Evolutionary conservation across 2,113 vertebrate genomes (phyloP).

Genomic region (crab-eating macaque (Macaca fascicularis)): T2T-MFA8v1.1 NC_088376.1:197346501-197347000

Average conservation of each 20-base stretch:
- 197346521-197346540: background rate
- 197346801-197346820: background rate
- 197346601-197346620: background rate
- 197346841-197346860: background rate
- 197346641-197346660: background rate
- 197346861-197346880: background rate
- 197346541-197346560: background rate
- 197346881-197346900: background rate
- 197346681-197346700: background rate
- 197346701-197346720: background rate
- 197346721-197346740: background rate
- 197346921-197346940: background rate
- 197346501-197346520: background rate
- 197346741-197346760: background rate
- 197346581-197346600: background rate
- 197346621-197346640: background rate
- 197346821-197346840: background rate
- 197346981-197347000: background rate
- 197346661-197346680: background rate
- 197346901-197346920: constrained; percentile 5
- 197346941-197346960: background rate
- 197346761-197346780: background rate
- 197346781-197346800: background rate
- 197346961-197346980: background rate
- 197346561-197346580: background rate